Base-by-base conservation (phyloP, 2,113 vertebrate species). In the Motacilla tschutschensis region DNA sequence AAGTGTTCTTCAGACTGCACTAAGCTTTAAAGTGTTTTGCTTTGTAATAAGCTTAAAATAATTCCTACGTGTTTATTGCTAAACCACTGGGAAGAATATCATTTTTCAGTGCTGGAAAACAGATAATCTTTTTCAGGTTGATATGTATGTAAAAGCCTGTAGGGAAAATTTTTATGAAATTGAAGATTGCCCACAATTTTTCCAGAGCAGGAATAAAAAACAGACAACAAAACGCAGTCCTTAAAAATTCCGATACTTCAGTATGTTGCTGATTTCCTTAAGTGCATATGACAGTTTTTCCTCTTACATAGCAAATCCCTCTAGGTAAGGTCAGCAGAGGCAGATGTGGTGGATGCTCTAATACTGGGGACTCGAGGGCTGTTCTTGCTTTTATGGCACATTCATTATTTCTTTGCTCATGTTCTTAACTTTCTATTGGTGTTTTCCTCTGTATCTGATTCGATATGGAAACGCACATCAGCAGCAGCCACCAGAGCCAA, bases 31-130 rank as follows among this genome's bases (percentile, higher is more conserved):
- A 66, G 53, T 41, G 8, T 50, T 74, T 74, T 89, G 18, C 38
- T 69, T 85, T 85, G 47, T 43, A 58, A 31, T 91, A 74, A 78
- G 19, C 22, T 85, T 87, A 79, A 82, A 85, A 70, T 51, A 58
- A 14, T 69, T 69, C 85, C 24, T 4, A 59, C 82, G 25, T 51
- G 14, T 60, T 70, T 87, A n/a, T 53, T 71, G 35, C 57, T 74
- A 63, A 91, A 22, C n/a, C 44, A 70, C 28, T 57, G 36, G 53
- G 51, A 80, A 79, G 59, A 87, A 79, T 47, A 19, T 77, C 2
- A 57, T 59, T 82, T 93, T 87, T 92, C 50, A 35, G 46, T 67
- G 65, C 48, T 57, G 85, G 74, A 77, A 71, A 63, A 20, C 5
- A 51, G 71, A 33, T 62, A 47, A 83, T 87, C 33, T 55, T 28